Conservation (phyloP, 2,888 invertebrate genomes). For the Pseudanteris insignis region DNA sequence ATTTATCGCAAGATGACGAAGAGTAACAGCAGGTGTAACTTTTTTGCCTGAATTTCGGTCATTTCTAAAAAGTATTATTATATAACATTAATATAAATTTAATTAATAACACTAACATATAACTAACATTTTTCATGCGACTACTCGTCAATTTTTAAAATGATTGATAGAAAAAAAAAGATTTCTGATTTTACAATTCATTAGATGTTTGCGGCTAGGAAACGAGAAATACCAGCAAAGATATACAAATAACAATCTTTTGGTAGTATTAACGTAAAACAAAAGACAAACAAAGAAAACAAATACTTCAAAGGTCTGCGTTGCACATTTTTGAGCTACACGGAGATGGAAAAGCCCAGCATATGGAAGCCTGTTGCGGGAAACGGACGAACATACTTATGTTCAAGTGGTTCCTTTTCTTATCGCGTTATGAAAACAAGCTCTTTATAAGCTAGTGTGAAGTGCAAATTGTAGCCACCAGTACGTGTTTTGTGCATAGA, state of each 20-base stretch:
- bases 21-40: constrained; percentile 76
- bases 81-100: no score
- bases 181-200: constrained; percentile 1
- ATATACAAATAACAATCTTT: constrained; percentile 5
- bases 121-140: no score
- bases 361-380: constrained; percentile 16
- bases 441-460: constrained; percentile 24
- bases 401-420: constrained; percentile 18
- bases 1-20: constrained; percentile 86
- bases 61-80: no score
- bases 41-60: no score
- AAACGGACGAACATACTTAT: constrained; percentile 4
- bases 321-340: constrained; percentile 3
- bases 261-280: constrained; percentile 2
- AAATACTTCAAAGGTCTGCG: constrained; percentile 16
- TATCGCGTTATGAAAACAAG: constrained; percentile 13
- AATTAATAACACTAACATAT: no score
- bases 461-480: constrained; percentile 24
- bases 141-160: no score
- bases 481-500: constrained; percentile 24
- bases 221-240: constrained; percentile 12
- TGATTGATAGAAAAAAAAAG: neutral
- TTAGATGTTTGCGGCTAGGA: neutral
- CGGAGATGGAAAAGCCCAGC: constrained; percentile 15
- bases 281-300: neutral